phyloP scores from a whole-genome alignment of 1,140 invertebrate genomes.

The Drosophila subpulchrella region DNA sequence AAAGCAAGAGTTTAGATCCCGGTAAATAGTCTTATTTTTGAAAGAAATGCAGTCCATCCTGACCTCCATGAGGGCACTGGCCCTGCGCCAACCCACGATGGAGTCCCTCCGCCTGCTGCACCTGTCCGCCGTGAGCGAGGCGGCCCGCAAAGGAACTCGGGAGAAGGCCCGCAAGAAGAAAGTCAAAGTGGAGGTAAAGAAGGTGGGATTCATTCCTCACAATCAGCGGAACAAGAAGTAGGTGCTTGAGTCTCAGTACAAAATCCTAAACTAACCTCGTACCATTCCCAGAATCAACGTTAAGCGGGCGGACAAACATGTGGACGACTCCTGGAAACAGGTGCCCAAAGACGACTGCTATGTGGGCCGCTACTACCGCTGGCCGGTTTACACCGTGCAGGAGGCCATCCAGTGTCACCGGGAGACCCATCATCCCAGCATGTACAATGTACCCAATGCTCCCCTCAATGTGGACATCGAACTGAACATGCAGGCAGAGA shows the following conservation, averaged over 20 bases:
- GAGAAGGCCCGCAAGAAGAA: conserved; percentile 89
- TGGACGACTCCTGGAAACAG: conserved; percentile 87
- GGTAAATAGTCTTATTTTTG: conserved; percentile 27
- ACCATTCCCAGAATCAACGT: conserved; percentile 62
- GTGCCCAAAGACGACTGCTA: conserved; percentile 89
- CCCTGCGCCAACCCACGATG: conserved; percentile 56
- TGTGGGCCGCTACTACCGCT: conserved; percentile 86
- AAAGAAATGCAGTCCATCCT: conserved; percentile 70
- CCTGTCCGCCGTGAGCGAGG: conserved; percentile 85
- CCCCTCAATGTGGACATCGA: conserved; percentile 88
- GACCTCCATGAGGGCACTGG: conserved; percentile 61
- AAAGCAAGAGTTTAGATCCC: conserved; percentile 12
- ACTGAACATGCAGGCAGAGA: conserved; percentile 88
- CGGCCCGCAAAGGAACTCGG: conserved; percentile 91
- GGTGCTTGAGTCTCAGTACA: neutral
- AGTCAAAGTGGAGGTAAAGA: conserved; percentile 89
- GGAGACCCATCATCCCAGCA: conserved; percentile 91
- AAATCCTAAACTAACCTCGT: neutral
- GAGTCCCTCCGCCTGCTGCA: conserved; percentile 65
- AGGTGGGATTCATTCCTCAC: conserved; percentile 88
- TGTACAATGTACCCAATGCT: conserved; percentile 89
- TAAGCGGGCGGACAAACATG: conserved; percentile 84
- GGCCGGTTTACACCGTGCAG: conserved; percentile 87
- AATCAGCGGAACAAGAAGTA: conserved; percentile 86
- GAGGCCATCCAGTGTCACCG: conserved; percentile 91